Evolutionary conservation across 2,113 vertebrate genomes (phyloP), one percentile per base, ranked within the genome.

Genomic region (Lycaon pictus): DNA sequence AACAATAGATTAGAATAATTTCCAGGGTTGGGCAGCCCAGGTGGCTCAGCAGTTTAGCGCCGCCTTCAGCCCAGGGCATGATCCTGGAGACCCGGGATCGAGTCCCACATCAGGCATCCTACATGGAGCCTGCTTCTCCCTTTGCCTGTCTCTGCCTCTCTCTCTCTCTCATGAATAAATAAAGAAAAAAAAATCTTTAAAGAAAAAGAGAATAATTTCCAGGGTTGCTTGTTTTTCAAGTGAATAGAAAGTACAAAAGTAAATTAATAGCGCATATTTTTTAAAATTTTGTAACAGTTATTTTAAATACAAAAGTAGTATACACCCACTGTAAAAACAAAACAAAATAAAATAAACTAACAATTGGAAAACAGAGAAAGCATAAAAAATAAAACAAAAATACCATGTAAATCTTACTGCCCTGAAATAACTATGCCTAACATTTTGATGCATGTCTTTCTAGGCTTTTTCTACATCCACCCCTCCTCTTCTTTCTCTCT

Each of bases 301-400:
- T 79, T 93, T 95, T 74, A 94, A 55, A 20, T 11, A 63, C 56
- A 84, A 90, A 96, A 81, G 16, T 43, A 72, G 72, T 74, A 83
- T 16, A n/a, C 0, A 6, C 53, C 82, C 74, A 83, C 35, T 88
- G 9, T 69, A n/a, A 62, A 89, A 48, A 86, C 60, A 56, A 63
- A 58, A 37, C 11, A 25, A 53, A 62, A 80, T n/a, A 32, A 69
- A 32, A 9, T n/a, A 32, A n/a, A 35, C 67, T 6, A 35, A 69
- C n/a, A 82, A 20, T 76, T 74, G 35, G 74, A 84, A 95, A 97
- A 86, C 16, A 87, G 58, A 92, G 11, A 80, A 72, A 79, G 43
- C 17, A 85, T 11, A 96, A 65, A 27, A 23, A 86, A 93, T 86
- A 93, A 95, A 93, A 86, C 23, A 83, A 77, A 92, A 88, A 88